Percentiles rank a stretch among this genome's conserved stretches.
Conservation (phyloP, 2,113 vertebrate species). For the Oncorhynchus keta region DNA sequence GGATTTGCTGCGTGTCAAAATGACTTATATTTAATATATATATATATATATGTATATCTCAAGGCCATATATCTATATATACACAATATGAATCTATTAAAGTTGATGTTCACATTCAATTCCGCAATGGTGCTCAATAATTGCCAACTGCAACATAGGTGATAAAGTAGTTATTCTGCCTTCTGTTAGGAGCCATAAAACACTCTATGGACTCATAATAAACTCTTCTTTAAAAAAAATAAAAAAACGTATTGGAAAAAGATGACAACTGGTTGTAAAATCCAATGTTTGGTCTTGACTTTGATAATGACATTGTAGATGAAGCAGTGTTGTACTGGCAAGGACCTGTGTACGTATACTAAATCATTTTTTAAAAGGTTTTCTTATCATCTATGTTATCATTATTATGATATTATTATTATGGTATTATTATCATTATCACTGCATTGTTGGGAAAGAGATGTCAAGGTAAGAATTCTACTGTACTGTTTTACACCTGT, state of each 20-base stretch:
- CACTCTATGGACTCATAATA: neutral
- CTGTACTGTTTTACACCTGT: no score
- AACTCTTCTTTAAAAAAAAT: no score
- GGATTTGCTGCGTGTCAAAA: neutral
- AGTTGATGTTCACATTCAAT: neutral
- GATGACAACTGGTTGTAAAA: neutral
- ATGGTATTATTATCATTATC: no score
- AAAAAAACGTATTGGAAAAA: neutral
- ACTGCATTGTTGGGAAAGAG: no score
- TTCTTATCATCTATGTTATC: no score
- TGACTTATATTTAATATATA: neutral
- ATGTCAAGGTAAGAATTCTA: no score
- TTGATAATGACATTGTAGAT: conserved; percentile 1
- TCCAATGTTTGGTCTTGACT: neutral
- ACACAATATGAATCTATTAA: neutral
- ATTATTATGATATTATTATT: no score
- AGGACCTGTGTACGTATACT: no score
- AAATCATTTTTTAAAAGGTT: no score
- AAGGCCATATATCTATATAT: no score
- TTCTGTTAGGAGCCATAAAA: neutral
- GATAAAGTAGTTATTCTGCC: conserved; percentile 1
- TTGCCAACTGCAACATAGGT: conserved; percentile 48
- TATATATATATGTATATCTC: no score
- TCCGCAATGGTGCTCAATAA: conserved; percentile 3
- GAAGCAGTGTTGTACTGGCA: neutral